Evolutionary conservation across 2,888 invertebrate species (phyloP), one percentile per base, ranked within the genome.

Genomic region (Drosophila vallismaia): DNA sequence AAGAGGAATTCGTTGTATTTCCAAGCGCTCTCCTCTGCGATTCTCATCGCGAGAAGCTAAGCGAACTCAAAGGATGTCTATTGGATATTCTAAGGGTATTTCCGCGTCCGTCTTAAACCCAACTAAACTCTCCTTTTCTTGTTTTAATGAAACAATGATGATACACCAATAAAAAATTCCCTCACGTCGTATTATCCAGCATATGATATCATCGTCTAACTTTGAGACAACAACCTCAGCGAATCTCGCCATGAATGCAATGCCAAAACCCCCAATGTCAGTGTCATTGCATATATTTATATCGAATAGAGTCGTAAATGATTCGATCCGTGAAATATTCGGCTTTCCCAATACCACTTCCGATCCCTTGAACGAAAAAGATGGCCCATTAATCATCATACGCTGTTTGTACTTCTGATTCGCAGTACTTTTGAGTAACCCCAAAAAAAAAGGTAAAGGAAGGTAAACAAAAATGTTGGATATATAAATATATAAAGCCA

Each of bases 81-180:
- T 14, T 14, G 14, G 14, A 14, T 19, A 19, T 19, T 19, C 19
- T 19, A 19, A 19, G 19, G 19, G 19, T 19, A 19, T 19, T 19
- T 19, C 19, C 19, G 2, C 14, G 19, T 19, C 19, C 19, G 19
- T 19, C 19, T 19, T 19, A 1, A 19, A 1, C 19, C 19, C 19
- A 19, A 19, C 19, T 19, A 19, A 19, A 19, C 19, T 19, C 19
- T 28, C 28, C 28, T 36, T 33, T 10, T 36, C 10, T 36, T 36
- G 14, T 29, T 67, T 49, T 33, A 29, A 44, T 49, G 54, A 52
- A 52, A 75, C 57, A 79, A 71, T 79, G 82, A 84, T 84, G 82
- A 85, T n/a, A 79, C 77, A 55, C 48, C 82, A 74, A 82, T 82
- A 79, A 76, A 81, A 79, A 70, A 81, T 83, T 79, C 79, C 82